Percentiles rank a stretch among this genome's conserved stretches.
Conservation (phyloP, 2,113 vertebrate species). For the Phaethornis superciliosus region DNA sequence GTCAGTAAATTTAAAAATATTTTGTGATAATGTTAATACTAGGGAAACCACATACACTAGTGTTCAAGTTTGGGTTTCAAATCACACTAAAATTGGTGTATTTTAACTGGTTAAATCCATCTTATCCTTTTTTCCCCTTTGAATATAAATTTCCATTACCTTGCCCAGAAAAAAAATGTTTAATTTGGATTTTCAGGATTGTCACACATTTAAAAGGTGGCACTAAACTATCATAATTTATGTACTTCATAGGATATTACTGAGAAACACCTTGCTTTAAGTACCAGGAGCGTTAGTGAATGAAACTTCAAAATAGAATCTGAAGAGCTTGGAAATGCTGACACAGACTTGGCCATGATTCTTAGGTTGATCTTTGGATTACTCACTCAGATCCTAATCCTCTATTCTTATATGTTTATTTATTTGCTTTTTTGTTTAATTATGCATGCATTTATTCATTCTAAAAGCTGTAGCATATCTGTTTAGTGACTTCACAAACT, state of each 20-base stretch:
- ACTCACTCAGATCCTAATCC: not conserved
- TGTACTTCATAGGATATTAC: not conserved
- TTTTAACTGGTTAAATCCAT: not conserved
- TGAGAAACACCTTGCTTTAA: not conserved
- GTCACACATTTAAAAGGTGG: rapidly evolving
- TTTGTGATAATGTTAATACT: not conserved
- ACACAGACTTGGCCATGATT: not conserved
- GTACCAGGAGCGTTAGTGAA: not conserved
- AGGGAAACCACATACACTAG: rapidly evolving
- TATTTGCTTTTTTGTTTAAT: no score
- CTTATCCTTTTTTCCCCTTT: not conserved
- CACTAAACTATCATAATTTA: not conserved
- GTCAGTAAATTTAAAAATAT: not conserved
- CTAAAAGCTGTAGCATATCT: not conserved
- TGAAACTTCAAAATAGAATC: not conserved
- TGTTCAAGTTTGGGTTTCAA: not conserved
- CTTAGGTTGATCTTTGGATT: not conserved
- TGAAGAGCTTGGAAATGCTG: not conserved
- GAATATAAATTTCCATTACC: not conserved
- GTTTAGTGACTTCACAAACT: not conserved
- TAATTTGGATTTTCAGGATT: not conserved
- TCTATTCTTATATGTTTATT: not conserved
- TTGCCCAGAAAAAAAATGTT: not conserved
- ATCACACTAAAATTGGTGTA: not conserved
- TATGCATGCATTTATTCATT: no score